phyloP scores from a whole-genome alignment of 1,140 invertebrate genomes.

The Zaprionus gabonicus region DNA sequence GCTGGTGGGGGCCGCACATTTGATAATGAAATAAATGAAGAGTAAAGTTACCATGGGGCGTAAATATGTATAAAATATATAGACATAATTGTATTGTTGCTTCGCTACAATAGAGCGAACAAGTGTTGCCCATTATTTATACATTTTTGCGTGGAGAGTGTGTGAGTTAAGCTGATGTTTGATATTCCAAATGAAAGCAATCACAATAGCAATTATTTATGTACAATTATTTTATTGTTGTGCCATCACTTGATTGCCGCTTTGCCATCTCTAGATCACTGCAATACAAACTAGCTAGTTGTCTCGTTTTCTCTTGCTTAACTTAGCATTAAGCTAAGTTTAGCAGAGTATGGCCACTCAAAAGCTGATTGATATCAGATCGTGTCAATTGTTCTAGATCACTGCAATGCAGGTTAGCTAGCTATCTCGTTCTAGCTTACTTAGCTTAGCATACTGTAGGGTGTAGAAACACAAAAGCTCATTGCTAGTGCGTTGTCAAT shows the following conservation, averaged over 20 bases:
- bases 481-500: background rate
- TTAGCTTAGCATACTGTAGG: background rate
- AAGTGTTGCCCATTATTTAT: slow-evolving; percentile 23
- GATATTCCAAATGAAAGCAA: slow-evolving; percentile 2
- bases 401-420: background rate
- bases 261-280: background rate
- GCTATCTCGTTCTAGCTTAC: background rate
- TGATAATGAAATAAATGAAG: slow-evolving; percentile 78
- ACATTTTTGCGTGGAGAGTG: background rate
- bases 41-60: slow-evolving; percentile 51
- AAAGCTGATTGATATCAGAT: background rate
- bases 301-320: background rate
- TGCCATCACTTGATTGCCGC: background rate
- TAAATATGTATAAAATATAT: slow-evolving; percentile 48
- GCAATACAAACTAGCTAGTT: background rate
- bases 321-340: no score
- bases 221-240: background rate
- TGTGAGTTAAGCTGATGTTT: slow-evolving; percentile 5
- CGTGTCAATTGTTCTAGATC: background rate
- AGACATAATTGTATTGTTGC: slow-evolving; percentile 61
- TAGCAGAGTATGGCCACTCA: background rate
- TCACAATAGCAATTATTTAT: background rate
- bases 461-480: background rate
- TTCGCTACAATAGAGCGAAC: background rate
- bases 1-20: slow-evolving; percentile 12